These are phyloP conservation scores for Halcyon senegalensis DNA, from an alignment of 2,113 vertebrate genomes.

Conservation along the genomic window DNA sequence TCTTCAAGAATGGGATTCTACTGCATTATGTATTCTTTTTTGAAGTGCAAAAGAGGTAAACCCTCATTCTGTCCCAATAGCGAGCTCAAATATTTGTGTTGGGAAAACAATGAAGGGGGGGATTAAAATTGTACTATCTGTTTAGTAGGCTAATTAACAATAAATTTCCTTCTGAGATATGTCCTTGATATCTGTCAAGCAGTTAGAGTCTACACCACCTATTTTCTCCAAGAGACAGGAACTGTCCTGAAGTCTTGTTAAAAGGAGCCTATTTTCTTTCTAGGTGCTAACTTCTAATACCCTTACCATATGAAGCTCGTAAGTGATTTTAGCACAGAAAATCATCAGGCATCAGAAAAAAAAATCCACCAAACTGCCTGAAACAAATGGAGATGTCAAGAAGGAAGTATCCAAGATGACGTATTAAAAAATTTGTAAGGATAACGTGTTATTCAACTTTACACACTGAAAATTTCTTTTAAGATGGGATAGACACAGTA, in stretches of 20 bases:
- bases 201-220: background rate
- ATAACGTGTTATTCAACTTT: background rate
- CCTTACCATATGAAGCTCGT: background rate
- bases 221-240: background rate
- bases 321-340: background rate
- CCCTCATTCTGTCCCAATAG: background rate
- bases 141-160: background rate
- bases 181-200: background rate
- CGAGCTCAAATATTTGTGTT: conserved; percentile 27
- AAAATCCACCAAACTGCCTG: background rate
- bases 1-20: background rate
- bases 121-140: background rate
- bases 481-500: background rate
- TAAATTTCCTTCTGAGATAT: background rate
- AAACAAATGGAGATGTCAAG: background rate
- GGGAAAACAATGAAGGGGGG: background rate
- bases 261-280: background rate
- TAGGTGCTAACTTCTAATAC: background rate
- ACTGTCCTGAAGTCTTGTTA: background rate
- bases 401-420: background rate
- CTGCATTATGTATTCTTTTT: background rate
- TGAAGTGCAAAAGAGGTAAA: background rate
- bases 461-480: background rate
- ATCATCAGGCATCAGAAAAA: background rate
- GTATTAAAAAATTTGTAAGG: background rate